A percentile compares a stretch with the other conserved stretches of the same genome.
Conservation (phyloP, 2,113 vertebrate species). For the Xyliphius kryptos region DNA sequence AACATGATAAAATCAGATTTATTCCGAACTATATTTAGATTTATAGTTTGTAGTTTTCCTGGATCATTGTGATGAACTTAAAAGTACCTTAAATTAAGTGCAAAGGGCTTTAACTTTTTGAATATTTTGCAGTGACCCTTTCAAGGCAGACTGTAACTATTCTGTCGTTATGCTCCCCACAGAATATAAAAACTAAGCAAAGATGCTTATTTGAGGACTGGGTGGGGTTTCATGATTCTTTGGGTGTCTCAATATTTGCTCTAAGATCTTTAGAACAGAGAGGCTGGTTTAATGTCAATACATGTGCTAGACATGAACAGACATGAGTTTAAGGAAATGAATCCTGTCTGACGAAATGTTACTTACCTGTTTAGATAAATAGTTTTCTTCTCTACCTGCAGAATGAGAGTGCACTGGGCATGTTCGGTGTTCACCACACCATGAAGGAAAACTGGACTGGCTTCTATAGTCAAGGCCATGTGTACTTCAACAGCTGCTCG, state of each 20-base stretch:
- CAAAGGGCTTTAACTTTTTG: too few species aligned
- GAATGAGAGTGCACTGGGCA: slow-evolving; percentile 70
- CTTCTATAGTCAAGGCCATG: slow-evolving; percentile 73
- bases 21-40: too few species aligned
- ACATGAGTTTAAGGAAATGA: not conserved
- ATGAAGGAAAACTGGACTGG: slow-evolving; percentile 76
- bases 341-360: not conserved
- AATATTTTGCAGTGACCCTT: too few species aligned
- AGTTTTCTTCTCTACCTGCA: slow-evolving; percentile 38
- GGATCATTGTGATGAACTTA: too few species aligned
- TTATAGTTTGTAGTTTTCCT: too few species aligned
- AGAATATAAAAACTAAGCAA: not conserved
- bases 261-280: too few species aligned
- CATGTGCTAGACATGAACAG: not conserved
- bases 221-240: not conserved
- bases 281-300: not conserved
- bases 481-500: slow-evolving; percentile 75
- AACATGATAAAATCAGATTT: too few species aligned
- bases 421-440: slow-evolving; percentile 73
- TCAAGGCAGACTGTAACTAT: not conserved
- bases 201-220: not conserved
- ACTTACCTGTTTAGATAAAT: not conserved
- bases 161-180: too few species aligned
- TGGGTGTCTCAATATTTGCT: not conserved
- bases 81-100: too few species aligned